Base-by-base conservation (phyloP, 2,888 invertebrate genomes). In the Sarcophaga variegata region DNA sequence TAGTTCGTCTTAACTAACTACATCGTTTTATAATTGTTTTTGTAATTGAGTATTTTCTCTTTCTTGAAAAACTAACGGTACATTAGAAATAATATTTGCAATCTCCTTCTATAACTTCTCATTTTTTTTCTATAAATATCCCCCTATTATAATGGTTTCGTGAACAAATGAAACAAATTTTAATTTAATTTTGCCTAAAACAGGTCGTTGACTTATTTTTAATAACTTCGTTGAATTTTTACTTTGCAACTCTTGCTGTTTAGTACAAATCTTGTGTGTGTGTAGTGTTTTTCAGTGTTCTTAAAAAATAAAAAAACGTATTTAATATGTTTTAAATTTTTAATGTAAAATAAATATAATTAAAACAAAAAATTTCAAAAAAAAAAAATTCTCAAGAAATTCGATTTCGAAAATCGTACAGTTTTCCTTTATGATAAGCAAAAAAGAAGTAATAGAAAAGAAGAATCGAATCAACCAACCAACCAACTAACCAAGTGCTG, bases 161-260 rank as follows among this genome's bases (percentile, higher is more conserved):
- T 71, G 78, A 81, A 76, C 25, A 63, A 69, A 69, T 20, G n/a
- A 47, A 64, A 47, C 6, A 6, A 37, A 37, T 54, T 54, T 14
- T 54, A 54, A 54, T 14, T 54, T 14, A 54, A 54, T 14, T 78
- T 77, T 22, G 54, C 27, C 17, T 20, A 22, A 75, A 62, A 62
- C 25, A 76, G 66, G 62, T 62, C 12, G 5, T 45, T 10, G 62
- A 71, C 59, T 59, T 49, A 27, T 63, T 71, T 60, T 63, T 70
- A 78, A 67, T 67, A 82, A 71, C 60, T 82, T 47, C 59, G 77
- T 59, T 77, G 64, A 80, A 60, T 70, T 83, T 74, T 63, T 69
- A 82, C 74, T 76, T 76, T 81, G 75, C 78, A 76, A 81, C 71
- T 79, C 47, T 77, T 81, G 80, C 75, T 71, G 75, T 81, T 66